A percentile compares a stretch with the other conserved stretches of the same genome.
phyloP scores from a whole-genome alignment of 2,113 vertebrate species.

The Petrocephalus microphthalmus region DNA sequence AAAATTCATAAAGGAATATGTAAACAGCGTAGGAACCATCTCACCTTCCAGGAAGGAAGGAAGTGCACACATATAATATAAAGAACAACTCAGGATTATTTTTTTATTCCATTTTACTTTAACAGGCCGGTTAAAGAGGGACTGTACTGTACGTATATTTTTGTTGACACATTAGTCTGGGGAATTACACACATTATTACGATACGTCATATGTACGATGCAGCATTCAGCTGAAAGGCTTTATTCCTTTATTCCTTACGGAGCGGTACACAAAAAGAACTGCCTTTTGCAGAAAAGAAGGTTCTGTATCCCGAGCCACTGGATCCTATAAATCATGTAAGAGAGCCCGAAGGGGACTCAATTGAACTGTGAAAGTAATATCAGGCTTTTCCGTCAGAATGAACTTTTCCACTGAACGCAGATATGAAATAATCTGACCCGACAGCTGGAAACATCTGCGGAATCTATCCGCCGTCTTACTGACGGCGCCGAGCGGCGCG shows the following conservation, averaged over 20 bases:
- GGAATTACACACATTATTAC: neutral
- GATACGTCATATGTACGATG: neutral
- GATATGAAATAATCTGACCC: conserved; percentile 94
- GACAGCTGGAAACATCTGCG: conserved; percentile 98
- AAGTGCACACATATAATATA: no score
- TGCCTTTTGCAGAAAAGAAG: conserved; percentile 66
- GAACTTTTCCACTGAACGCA: conserved; percentile 88
- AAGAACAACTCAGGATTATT: no score
- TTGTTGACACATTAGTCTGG: neutral
- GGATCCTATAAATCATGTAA: conserved; percentile 79
- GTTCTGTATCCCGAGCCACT: conserved; percentile 71
- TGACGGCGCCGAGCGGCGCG: conserved; percentile 79
- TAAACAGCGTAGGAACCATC: no score
- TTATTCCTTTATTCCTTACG: neutral
- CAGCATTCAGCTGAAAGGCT: conserved; percentile 16
- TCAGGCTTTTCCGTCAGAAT: conserved; percentile 94
- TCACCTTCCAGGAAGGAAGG: no score
- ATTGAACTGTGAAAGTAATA: conserved; percentile 90
- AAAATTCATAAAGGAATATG: no score
- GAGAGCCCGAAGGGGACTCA: conserved; percentile 70
- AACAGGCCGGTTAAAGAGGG: no score
- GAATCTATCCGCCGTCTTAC: conserved; percentile 98
- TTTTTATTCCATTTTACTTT: no score
- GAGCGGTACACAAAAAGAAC: conserved; percentile 65
- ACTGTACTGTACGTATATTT: neutral